Evolutionary conservation across 2,113 vertebrate species (phyloP), one percentile per base, ranked within the genome.

Genomic region (Pedionomus torquatus): DNA sequence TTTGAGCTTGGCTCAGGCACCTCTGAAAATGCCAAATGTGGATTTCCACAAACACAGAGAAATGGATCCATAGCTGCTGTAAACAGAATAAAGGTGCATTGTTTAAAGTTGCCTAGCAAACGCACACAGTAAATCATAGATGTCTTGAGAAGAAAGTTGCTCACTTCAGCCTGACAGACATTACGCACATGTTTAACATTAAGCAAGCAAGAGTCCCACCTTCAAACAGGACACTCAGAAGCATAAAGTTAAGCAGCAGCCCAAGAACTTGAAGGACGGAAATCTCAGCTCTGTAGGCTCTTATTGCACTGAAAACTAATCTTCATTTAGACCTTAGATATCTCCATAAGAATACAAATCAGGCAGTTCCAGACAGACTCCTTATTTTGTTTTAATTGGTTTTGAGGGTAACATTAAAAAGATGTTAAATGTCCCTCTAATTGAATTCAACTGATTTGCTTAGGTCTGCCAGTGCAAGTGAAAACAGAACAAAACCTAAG

Each of bases 21-120:
- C 58, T 54, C 86, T 72, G 31, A 91, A 95, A 96, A 95, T 49
- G 80, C 74, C 92, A 95, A 89, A 93, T 35, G 33, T 1, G 3
- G 35, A 95, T 95, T 97, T 95, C 92, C 76, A 93, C 76, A 84
- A 84, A 76, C 65, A 89, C 46, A 49, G 76, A 82, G 69, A 71
- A 95, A 95, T 37, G 58, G 61, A 92, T 87, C 60, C 43, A 49
- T 61, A 89, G 55, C 60, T 69, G 90, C 87, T 57, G 55, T 79
- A 91, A 96, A 96, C 48, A 94, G 94, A 95, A 95, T 79, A 96
- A 97, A 96, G 83, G 90, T 97, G 80, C 76, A 84, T 93, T 96
- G 90, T 96, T 65, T 87, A 71, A 91, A 94, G 19, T 57, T 84
- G 51, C 35, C 57, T 68, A 87, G 60, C 57, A 92, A 95, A 90